phyloP scores from a whole-genome alignment of 1,140 invertebrate species.

The Hyphantria cunea region DNA sequence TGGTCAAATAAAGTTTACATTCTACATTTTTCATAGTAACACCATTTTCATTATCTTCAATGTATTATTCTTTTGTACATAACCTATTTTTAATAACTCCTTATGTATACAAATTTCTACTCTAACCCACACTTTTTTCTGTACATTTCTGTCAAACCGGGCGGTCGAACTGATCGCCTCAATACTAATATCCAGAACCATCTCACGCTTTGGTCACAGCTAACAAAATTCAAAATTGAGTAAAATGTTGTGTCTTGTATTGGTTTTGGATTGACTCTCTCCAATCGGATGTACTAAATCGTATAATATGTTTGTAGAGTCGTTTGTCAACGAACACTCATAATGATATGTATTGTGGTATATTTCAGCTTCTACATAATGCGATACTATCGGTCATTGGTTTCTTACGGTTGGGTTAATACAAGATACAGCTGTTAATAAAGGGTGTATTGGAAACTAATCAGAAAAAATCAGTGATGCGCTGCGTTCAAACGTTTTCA shows the following conservation, averaged over 20 bases:
- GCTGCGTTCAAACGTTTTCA: constrained; percentile 55
- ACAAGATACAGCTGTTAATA: constrained; percentile 82
- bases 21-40: background rate
- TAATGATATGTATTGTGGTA: constrained; percentile 73
- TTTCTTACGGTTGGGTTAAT: constrained; percentile 82
- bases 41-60: background rate
- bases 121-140: constrained; percentile 21
- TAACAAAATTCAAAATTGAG: constrained; percentile 81
- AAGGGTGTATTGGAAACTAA: constrained; percentile 79
- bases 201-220: constrained; percentile 77
- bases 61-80: background rate
- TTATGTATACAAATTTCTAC: constrained; percentile 7
- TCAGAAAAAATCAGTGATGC: constrained; percentile 58
- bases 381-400: constrained; percentile 78
- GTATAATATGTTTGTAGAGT: constrained; percentile 23
- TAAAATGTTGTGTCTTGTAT: constrained; percentile 82
- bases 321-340: constrained; percentile 34
- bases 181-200: constrained; percentile 65
- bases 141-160: constrained; percentile 1
- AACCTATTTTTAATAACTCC: constrained; percentile 1
- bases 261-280: constrained; percentile 72
- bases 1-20: too few relatives aligned
- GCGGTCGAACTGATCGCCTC: constrained; percentile 35
- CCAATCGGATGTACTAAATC: constrained; percentile 47
- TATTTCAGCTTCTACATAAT: constrained; percentile 80